Evolutionary conservation across 1,140 invertebrate genomes (phyloP).

Genomic region (Radopholus similis): DNA sequence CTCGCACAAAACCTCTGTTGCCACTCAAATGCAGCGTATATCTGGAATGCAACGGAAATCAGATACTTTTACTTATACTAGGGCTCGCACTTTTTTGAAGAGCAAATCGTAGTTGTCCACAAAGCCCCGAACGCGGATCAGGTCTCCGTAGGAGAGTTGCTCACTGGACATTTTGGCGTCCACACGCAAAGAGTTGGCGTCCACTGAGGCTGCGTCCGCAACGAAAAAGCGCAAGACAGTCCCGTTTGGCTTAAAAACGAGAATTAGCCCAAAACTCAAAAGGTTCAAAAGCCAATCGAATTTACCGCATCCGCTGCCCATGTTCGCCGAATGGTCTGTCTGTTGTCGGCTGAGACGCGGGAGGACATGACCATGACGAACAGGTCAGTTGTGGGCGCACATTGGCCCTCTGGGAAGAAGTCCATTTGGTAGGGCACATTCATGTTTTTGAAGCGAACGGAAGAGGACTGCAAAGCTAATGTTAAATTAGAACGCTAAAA

Average conservation of each 20-base stretch:
- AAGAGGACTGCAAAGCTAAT: too few species aligned
- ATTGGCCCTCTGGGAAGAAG: too few species aligned
- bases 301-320: neutral
- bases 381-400: too few species aligned
- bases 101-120: neutral
- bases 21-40: slow-evolving; percentile 23
- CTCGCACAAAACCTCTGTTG: slow-evolving; percentile 13
- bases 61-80: too few species aligned
- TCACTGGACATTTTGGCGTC: neutral
- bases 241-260: neutral
- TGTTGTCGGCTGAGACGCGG: neutral
- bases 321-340: neutral
- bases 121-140: neutral
- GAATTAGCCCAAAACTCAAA: neutral
- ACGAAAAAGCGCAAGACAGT: neutral
- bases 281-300: neutral
- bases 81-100: neutral
- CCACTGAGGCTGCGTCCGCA: neutral
- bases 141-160: neutral
- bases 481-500: too few species aligned
- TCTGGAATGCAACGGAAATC: slow-evolving; percentile 3
- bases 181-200: neutral
- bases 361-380: neutral
- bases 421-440: too few species aligned
- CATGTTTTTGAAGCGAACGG: too few species aligned